Evolutionary conservation across 2,888 invertebrate genomes (phyloP).

Genomic region (Dendrolimus pini): DNA sequence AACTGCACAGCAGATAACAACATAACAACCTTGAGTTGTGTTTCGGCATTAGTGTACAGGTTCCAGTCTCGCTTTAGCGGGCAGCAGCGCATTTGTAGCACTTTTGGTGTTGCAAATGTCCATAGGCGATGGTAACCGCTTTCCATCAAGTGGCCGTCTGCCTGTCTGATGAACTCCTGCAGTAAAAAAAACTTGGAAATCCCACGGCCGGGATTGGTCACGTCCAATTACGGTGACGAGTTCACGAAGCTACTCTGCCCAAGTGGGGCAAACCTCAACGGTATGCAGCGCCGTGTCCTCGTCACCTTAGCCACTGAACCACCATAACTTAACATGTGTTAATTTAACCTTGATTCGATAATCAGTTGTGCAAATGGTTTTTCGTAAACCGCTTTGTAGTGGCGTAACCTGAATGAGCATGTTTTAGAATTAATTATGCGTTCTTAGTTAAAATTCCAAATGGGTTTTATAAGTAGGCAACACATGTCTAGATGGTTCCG

Average conservation of each 20-base stretch:
- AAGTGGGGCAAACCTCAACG: no score
- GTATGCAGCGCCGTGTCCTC: background rate
- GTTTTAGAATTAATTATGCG: background rate
- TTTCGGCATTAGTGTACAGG: no score
- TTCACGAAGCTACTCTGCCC: background rate
- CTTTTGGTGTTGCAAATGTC: no score
- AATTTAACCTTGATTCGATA: background rate
- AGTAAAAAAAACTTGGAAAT: no score
- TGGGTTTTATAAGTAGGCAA: background rate
- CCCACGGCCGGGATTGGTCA: background rate
- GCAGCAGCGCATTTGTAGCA: no score
- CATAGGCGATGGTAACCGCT: no score
- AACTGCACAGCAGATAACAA: no score
- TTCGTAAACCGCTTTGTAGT: background rate
- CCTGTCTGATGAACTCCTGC: no score
- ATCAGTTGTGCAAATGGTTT: background rate
- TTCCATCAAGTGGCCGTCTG: no score
- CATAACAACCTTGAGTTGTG: no score
- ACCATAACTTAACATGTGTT: background rate
- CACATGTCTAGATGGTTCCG: no score
- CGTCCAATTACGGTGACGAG: background rate
- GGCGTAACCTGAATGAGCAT: background rate
- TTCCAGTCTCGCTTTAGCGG: no score
- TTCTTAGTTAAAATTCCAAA: background rate
- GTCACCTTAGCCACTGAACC: background rate